phyloP scores from a whole-genome alignment of 2,797 vertebrate genomes.

The Eremophila alpestris region DNA sequence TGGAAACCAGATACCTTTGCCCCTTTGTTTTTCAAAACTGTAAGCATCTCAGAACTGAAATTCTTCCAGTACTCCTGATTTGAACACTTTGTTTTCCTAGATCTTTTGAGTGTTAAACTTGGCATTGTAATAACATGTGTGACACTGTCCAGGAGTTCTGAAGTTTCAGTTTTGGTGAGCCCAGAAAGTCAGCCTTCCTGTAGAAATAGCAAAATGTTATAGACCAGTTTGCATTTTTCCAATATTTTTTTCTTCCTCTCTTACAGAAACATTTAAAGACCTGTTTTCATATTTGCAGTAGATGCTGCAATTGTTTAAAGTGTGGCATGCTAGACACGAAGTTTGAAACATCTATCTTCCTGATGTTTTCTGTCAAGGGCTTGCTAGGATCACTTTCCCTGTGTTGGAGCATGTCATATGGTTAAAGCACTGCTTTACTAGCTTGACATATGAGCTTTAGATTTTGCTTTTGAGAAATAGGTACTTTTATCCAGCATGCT shows the following conservation, averaged over 20 bases:
- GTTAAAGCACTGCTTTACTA: not conserved
- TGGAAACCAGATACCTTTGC: not conserved
- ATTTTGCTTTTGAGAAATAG: not conserved
- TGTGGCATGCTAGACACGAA: not conserved
- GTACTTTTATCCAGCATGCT: not conserved
- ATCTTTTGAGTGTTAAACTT: not conserved
- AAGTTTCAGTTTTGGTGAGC: not conserved
- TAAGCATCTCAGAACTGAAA: not conserved
- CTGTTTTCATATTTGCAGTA: not conserved
- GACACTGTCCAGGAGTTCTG: not conserved
- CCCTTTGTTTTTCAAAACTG: not conserved
- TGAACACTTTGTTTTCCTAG: not conserved
- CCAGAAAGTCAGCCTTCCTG: not conserved
- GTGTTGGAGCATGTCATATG: not conserved
- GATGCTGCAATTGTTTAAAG: not conserved
- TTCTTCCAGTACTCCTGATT: not conserved
- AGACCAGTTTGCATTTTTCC: not conserved
- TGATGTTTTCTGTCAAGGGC: not conserved
- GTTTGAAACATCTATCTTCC: not conserved
- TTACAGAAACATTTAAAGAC: not conserved
- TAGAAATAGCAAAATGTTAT: not conserved
- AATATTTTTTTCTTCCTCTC: not conserved
- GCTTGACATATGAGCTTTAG: not conserved
- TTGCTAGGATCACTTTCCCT: not conserved
- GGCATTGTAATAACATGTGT: not conserved